Evolutionary conservation across 2,797 vertebrate genomes (phyloP).

Genomic region (Phylloscopus collybita): DNA sequence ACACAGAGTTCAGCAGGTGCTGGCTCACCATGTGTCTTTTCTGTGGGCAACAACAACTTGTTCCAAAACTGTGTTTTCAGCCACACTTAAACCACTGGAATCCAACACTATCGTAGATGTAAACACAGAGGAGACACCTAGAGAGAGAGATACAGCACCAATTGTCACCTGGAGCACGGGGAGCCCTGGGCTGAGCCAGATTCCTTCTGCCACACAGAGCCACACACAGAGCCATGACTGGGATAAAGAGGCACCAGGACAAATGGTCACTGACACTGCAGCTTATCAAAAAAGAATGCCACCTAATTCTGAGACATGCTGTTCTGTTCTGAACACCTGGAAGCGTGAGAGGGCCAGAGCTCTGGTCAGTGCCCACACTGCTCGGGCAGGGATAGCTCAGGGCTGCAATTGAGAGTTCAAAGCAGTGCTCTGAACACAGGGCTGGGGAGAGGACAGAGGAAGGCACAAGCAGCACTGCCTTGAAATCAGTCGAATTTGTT

Average conservation of each 20-base stretch:
- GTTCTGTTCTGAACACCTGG: not conserved
- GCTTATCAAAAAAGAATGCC: accelerated
- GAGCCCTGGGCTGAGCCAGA: not conserved
- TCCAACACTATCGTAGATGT: accelerated
- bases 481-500: not conserved
- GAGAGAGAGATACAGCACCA: not conserved
- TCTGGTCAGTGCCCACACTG: accelerated
- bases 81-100: not conserved
- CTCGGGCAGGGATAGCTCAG: not conserved
- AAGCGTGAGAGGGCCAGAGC: not conserved
- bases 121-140: not conserved
- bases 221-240: accelerated
- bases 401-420: accelerated
- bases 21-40: not conserved
- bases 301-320: not conserved
- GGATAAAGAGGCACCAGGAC: not conserved
- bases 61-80: not conserved
- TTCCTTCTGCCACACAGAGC: accelerated
- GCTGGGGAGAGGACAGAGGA: not conserved
- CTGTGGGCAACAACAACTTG: not conserved
- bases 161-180: not conserved
- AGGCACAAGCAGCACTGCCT: not conserved
- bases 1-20: not conserved
- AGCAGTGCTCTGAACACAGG: not conserved
- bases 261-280: accelerated